These are phyloP conservation scores for Merops nubicus DNA, from an alignment of 2,113 vertebrate species.

Conservation along the genomic window DNA sequence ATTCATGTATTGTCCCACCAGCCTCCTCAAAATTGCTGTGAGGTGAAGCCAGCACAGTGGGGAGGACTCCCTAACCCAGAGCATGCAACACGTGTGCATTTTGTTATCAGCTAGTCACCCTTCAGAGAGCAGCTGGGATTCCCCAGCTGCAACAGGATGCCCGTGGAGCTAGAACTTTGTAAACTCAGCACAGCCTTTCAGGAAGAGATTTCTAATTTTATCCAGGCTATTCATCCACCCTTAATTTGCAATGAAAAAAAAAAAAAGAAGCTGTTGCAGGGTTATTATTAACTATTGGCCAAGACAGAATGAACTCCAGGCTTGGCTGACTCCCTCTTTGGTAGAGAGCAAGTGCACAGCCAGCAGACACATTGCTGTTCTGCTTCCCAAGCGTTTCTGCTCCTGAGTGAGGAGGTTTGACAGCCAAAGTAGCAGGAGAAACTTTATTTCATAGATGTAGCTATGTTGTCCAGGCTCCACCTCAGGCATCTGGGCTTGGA, in stretches of 20 bases:
- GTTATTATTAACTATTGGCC: conserved; percentile 57
- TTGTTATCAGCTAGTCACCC: neutral
- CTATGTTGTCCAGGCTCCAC: neutral
- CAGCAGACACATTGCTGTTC: neutral
- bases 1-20: neutral
- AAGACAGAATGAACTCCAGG: conserved; percentile 46
- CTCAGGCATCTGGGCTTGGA: neutral
- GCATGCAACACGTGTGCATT: neutral
- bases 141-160: neutral
- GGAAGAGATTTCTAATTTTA: conserved; percentile 56
- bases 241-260: neutral
- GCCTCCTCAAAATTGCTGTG: neutral
- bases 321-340: conserved; percentile 31
- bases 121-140: neutral
- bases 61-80: neutral
- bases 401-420: neutral
- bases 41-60: neutral
- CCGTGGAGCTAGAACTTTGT: neutral
- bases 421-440: neutral
- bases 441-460: neutral
- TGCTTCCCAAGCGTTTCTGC: neutral
- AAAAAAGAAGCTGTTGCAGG: neutral
- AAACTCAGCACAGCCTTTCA: conserved; percentile 41
- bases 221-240: conserved; percentile 31
- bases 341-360: conserved; percentile 27